Percentiles rank a stretch among this genome's conserved stretches.
phyloP scores from a whole-genome alignment of 2,797 vertebrate species.

The Parauchenoglanis punctatus region DNA sequence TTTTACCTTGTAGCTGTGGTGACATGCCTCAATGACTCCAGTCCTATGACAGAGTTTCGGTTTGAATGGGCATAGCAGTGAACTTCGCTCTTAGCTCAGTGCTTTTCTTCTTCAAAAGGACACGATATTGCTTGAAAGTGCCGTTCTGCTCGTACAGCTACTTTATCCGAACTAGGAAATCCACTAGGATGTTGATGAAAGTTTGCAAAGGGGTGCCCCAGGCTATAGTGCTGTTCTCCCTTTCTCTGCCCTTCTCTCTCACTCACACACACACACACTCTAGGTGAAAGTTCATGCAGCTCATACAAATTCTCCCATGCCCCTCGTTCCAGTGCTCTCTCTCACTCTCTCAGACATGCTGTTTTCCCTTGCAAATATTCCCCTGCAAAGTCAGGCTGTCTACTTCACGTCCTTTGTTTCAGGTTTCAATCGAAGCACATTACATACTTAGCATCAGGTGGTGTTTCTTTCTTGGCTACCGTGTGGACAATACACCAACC shows the following conservation, averaged over 20 bases:
- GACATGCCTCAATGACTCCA: slow-evolving; percentile 3
- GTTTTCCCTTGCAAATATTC: slow-evolving; percentile 29
- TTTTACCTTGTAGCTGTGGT: slow-evolving; percentile 18
- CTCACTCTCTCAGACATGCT: background rate
- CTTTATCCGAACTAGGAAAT: background rate
- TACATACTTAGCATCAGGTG: background rate
- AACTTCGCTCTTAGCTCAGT: background rate
- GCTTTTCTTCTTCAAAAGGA: background rate
- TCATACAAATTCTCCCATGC: slow-evolving; percentile 12
- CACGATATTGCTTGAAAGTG: background rate
- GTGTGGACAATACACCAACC: background rate
- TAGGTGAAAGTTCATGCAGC: slow-evolving; percentile 38
- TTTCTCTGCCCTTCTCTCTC: background rate
- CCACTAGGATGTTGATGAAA: background rate
- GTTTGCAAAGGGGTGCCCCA: background rate
- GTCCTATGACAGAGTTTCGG: background rate
- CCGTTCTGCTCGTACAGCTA: background rate
- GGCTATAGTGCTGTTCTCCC: background rate
- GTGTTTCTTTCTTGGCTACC: background rate
- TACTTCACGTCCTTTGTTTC: background rate
- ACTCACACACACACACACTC: background rate
- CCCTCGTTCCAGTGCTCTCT: background rate
- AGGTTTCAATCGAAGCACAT: background rate
- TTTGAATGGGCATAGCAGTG: background rate
- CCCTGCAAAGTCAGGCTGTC: background rate